Percentiles rank a stretch among this genome's conserved stretches.
Conservation (phyloP, 1,140 invertebrate species). For the Yoshiicerus persimilis region DNA sequence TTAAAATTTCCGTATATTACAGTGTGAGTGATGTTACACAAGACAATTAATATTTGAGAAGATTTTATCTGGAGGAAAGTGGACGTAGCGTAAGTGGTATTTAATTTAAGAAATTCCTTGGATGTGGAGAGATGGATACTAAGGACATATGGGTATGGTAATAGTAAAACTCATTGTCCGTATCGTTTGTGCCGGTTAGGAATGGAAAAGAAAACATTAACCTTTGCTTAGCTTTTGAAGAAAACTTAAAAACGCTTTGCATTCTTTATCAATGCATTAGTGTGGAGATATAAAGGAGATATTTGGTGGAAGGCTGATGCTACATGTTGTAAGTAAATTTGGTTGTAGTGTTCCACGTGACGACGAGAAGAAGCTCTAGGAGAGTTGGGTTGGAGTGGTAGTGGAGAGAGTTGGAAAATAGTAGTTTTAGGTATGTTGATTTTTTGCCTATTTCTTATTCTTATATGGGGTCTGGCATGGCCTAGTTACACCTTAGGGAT, state of each 20-base stretch:
- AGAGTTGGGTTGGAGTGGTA: neutral
- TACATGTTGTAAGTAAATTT: neutral
- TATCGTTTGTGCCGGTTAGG: neutral
- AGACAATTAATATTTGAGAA: too few species aligned
- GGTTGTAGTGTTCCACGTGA: neutral
- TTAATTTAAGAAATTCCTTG: neutral
- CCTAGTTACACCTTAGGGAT: constrained; percentile 10
- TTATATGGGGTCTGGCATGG: neutral
- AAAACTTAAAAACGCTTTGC: neutral
- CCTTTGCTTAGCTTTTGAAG: neutral
- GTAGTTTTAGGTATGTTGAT: neutral
- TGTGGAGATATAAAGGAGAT: too few species aligned
- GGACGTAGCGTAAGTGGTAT: neutral
- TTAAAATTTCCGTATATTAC: too few species aligned
- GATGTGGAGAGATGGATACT: neutral
- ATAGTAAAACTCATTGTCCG: neutral
- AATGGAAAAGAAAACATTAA: neutral
- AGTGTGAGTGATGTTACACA: too few species aligned
- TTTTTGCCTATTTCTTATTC: neutral
- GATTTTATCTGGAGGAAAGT: too few species aligned
- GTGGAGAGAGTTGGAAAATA: neutral
- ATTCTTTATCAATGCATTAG: neutral
- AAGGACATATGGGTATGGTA: neutral
- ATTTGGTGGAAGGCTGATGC: neutral
- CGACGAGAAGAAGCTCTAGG: neutral